A percentile compares a stretch with the other conserved stretches of the same genome.
These are phyloP conservation scores for Torymus aiolomorphi DNA, from an alignment of 2,888 invertebrate species.

Conservation along the genomic window DNA sequence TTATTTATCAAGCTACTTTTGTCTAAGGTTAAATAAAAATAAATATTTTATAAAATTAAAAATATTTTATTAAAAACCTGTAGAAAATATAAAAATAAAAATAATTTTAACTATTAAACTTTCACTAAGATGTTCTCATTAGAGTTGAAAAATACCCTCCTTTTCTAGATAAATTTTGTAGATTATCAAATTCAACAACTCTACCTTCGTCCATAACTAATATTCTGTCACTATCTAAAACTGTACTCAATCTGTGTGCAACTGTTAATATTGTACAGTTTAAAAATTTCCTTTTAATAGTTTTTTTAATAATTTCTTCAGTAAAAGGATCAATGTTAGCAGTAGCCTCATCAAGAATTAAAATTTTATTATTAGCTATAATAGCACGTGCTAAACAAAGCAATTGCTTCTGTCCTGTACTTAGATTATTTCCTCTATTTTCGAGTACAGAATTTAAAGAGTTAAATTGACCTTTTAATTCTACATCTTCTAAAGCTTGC, in stretches of 20 bases:
- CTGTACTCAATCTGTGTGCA: constrained; percentile 79
- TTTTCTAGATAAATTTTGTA: constrained; percentile 77
- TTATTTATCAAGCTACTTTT: constrained; percentile 8
- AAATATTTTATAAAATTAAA: not conserved
- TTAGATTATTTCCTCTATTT: constrained; percentile 89
- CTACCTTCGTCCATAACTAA: constrained; percentile 78
- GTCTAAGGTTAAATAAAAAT: constrained; percentile 1
- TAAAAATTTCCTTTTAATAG: constrained; percentile 81
- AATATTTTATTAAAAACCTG: not conserved
- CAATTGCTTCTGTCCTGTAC: constrained; percentile 93
- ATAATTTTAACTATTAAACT: not conserved
- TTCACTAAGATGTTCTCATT: constrained; percentile 74
- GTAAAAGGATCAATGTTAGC: constrained; percentile 96
- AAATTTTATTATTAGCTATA: constrained; percentile 87
- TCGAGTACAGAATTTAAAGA: constrained; percentile 83
- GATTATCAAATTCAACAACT: constrained; percentile 82
- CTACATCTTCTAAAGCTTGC: constrained; percentile 86
- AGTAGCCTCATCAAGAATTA: constrained; percentile 93
- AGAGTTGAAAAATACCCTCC: constrained; percentile 81
- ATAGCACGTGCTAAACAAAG: constrained; percentile 92
- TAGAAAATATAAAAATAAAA: constrained; percentile 4
- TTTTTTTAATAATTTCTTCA: constrained; percentile 89
- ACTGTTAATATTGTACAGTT: constrained; percentile 79
- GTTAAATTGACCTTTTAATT: constrained; percentile 82
- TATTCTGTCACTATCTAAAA: constrained; percentile 79